Evolutionary conservation across 2,113 vertebrate species (phyloP).

Genomic region (Madoqua kirkii): DNA sequence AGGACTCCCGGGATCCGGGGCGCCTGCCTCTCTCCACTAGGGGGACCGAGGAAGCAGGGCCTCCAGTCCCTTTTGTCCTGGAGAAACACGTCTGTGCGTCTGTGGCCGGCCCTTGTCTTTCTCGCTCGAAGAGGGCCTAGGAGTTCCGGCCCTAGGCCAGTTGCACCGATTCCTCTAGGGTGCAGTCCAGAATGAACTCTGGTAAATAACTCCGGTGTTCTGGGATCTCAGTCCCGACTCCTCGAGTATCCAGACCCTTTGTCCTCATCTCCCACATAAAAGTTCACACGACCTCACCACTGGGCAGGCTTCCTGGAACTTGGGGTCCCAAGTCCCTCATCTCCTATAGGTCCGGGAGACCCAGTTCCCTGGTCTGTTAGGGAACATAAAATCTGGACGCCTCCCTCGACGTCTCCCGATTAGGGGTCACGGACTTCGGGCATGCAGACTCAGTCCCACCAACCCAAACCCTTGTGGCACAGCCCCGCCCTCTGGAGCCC

Average conservation of each 20-base stretch:
- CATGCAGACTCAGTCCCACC: neutral
- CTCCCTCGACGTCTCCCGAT: neutral
- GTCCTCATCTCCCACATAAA: neutral
- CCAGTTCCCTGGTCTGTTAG: neutral
- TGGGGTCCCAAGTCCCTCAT: neutral
- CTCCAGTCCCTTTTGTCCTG: neutral
- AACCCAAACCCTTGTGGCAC: fast-evolving
- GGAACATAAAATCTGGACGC: neutral
- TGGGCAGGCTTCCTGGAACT: neutral
- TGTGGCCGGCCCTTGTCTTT: neutral
- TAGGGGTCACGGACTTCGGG: neutral
- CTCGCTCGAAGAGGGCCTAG: neutral
- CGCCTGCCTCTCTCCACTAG: neutral
- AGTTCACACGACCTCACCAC: neutral
- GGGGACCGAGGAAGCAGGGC: neutral
- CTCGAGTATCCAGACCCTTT: neutral
- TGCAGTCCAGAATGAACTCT: neutral
- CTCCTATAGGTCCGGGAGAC: neutral
- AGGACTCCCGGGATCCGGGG: neutral
- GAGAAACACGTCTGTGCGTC: neutral
- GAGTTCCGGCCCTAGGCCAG: neutral
- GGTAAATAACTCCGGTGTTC: neutral
- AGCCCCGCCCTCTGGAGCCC: neutral
- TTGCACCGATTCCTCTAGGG: neutral
- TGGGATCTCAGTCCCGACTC: neutral